Base-by-base conservation (phyloP, 2,888 invertebrate species). In the Drosophila fungiperda region DNA sequence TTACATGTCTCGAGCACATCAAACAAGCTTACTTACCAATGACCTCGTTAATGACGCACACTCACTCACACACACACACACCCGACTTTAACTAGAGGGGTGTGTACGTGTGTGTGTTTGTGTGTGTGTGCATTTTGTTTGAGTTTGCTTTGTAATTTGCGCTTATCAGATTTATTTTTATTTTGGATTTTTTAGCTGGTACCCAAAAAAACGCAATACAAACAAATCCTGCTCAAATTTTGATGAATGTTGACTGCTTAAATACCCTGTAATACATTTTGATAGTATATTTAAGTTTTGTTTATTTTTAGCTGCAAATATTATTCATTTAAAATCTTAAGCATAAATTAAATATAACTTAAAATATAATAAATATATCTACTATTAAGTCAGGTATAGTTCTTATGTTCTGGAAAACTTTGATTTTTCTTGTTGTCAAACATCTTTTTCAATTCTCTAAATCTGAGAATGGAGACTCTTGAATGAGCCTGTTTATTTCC, bases 21-120 rank as follows among this genome's bases (percentile, higher is more conserved):
- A 87, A 90, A 90, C 85, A 89, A 87, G 87, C 85, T 90, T 90
- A 84, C 87, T 87, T 87, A 87, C 89, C 89, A 87, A 84, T 87
- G 90, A 87, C 87, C 87, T 87, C 90, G 90, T 89, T 87, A 87
- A 89, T 90, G 90, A 77, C 86, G 72, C 81, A 73, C 70, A 82
- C 73, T 73, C 65, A 66, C 36, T 8, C 45, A 23, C 38, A 17
- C 20, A 70, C 67, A 73, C 63, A 68, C 36, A 53, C 58, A 57
- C 61, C 53, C n/a, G 20, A 52, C 53, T 35, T 36, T 1, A 9
- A 29, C 38, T 52, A 8, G 20, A 15, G 50, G 26, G 11, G 32
- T 57, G 42, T 42, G 40, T 54, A n/a, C 40, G 32, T 76, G 38
- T 58, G 61, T 61, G 54, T 52, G 49, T 64, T 20, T 60, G 61